These are phyloP conservation scores for Aurelia sp. DNA, from an alignment of 30 jellyfish, hydroid and myxozoan species.

Conservation along the genomic window DNA sequence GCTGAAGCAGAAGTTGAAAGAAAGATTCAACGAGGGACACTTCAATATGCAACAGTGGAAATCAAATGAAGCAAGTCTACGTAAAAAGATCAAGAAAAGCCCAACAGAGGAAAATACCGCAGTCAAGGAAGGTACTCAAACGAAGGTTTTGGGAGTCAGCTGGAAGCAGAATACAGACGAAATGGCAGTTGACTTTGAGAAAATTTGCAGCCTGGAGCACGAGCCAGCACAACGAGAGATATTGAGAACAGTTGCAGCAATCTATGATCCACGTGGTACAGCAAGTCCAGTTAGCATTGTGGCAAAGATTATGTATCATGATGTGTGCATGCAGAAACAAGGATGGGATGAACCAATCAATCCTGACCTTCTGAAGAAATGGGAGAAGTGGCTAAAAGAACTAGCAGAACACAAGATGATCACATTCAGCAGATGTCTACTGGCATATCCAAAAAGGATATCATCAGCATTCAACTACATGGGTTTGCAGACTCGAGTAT, in stretches of 20 bases:
- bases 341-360: conserved; percentile 46
- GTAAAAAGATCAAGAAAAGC: not conserved
- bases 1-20: conserved; percentile 26
- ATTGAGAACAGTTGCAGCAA: conserved; percentile 26
- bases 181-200: conserved; percentile 34
- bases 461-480: conserved; percentile 15
- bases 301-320: conserved; percentile 39
- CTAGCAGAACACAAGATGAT: conserved; percentile 15
- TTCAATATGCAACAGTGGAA: conserved; percentile 38
- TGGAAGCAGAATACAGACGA: conserved; percentile 48
- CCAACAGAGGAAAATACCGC: not conserved
- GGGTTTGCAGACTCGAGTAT: conserved; percentile 57
- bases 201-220: conserved; percentile 1
- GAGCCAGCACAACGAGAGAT: conserved; percentile 26
- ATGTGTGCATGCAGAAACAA: conserved; percentile 18
- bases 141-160: conserved; percentile 44
- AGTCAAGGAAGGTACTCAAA: not conserved
- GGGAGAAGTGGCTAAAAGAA: conserved; percentile 24
- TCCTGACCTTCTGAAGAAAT: not conserved
- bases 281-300: too few relatives aligned
- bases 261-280: conserved; percentile 36
- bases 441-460: conserved; percentile 40
- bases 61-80: conserved; percentile 12
- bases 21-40: conserved; percentile 33
- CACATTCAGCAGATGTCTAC: conserved; percentile 22